These are phyloP conservation scores for Crenichthys baileyi DNA, from an alignment of 2,797 vertebrate species.

Conservation along the genomic window DNA sequence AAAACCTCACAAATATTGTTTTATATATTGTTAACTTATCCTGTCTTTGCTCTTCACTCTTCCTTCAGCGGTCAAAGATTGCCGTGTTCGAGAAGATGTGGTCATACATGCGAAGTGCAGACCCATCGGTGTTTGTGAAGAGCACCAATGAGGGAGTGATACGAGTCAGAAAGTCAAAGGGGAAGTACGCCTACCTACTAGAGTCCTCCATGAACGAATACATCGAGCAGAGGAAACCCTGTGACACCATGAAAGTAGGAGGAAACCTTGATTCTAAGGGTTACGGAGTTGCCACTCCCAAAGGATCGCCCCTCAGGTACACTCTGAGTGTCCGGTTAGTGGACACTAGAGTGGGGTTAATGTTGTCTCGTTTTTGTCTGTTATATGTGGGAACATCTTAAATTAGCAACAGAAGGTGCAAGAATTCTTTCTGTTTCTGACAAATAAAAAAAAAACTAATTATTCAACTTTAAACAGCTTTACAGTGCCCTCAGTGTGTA, in stretches of 20 bases:
- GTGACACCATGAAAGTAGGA: constrained; percentile 99
- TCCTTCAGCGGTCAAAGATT: constrained; percentile 91
- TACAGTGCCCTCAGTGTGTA: constrained; percentile 1
- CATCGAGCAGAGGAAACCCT: constrained; percentile 97
- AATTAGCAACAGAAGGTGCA: background rate
- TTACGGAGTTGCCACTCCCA: constrained; percentile 97
- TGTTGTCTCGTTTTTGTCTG: constrained; percentile 35
- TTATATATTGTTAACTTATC: background rate
- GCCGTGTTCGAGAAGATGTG: constrained; percentile 99
- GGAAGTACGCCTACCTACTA: constrained; percentile 97
- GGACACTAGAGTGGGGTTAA: background rate
- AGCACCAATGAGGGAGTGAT: constrained; percentile 93
- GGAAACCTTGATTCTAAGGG: constrained; percentile 99
- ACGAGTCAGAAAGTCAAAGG: constrained; percentile 95
- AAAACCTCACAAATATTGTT: background rate
- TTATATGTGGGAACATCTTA: constrained; percentile 10
- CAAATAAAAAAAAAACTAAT: background rate
- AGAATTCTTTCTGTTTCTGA: background rate
- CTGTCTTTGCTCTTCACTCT: background rate
- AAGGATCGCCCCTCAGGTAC: constrained; percentile 95
- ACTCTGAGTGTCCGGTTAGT: background rate
- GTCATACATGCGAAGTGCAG: constrained; percentile 97
- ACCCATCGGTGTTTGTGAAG: constrained; percentile 95
- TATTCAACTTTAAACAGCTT: background rate
- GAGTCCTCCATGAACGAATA: constrained; percentile 99